phyloP scores from a whole-genome alignment of 2,113 vertebrate genomes.

The Microcebus griseorufus region DNA sequence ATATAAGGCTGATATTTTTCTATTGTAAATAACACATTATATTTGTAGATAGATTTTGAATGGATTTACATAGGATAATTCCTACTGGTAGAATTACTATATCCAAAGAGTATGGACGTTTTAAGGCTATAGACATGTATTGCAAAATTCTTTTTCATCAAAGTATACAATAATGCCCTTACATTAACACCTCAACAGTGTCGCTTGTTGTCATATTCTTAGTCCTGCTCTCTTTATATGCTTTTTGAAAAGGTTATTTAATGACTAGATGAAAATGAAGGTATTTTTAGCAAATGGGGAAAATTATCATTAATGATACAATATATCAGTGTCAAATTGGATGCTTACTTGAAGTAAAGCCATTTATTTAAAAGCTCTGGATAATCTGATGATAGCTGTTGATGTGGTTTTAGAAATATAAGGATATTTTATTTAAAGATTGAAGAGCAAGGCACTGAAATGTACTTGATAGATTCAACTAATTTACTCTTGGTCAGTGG shows the following conservation, averaged over 20 bases:
- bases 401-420: background rate
- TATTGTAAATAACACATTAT: background rate
- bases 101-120: background rate
- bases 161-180: background rate
- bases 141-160: background rate
- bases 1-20: background rate
- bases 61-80: background rate
- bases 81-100: background rate
- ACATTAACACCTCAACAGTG: background rate
- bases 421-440: conserved; percentile 25
- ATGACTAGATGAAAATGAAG: conserved; percentile 48
- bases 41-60: conserved; percentile 38
- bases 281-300: conserved; percentile 22
- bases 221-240: background rate
- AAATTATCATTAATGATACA: conserved; percentile 35
- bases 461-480: background rate
- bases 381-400: background rate
- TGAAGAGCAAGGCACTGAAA: background rate
- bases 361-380: background rate
- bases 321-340: background rate
- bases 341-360: conserved; percentile 44
- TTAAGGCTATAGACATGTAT: background rate
- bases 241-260: conserved; percentile 52
- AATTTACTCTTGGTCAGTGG: background rate
- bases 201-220: background rate